Percentiles rank a stretch among this genome's conserved stretches.
Conservation (phyloP, 2,113 vertebrate species). For the Saccopteryx leptura region DNA sequence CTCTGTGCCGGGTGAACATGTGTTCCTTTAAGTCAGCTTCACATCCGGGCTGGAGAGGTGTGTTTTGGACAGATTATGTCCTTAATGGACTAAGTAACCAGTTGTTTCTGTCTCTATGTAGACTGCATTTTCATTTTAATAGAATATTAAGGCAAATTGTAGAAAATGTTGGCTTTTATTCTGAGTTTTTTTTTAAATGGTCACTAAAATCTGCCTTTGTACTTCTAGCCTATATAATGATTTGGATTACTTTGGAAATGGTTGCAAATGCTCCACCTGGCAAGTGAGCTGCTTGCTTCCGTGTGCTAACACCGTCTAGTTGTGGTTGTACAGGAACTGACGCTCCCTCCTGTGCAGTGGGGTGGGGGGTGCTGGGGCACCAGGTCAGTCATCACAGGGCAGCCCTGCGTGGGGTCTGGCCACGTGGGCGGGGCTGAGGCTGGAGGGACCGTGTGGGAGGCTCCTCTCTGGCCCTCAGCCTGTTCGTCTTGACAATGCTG, state of each 20-base stretch:
- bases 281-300: rapidly evolving
- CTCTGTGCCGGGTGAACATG: rapidly evolving
- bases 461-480: neutral
- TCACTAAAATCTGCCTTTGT: neutral
- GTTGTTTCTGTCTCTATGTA: rapidly evolving
- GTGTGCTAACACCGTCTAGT: rapidly evolving
- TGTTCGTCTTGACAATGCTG: no score
- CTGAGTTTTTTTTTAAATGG: neutral
- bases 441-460: no score
- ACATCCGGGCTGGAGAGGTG: rapidly evolving
- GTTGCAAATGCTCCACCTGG: neutral
- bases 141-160: neutral
- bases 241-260: neutral
- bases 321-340: rapidly evolving
- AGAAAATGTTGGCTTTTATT: neutral
- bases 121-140: neutral
- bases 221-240: neutral
- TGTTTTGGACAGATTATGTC: rapidly evolving
- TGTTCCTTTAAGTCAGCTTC: rapidly evolving
- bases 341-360: neutral
- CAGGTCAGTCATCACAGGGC: neutral
- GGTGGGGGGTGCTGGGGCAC: rapidly evolving
- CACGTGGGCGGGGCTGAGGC: neutral
- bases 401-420: neutral
- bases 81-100: rapidly evolving